phyloP scores from a whole-genome alignment of 2,113 vertebrate genomes.

The Cinclus mexicanus region DNA sequence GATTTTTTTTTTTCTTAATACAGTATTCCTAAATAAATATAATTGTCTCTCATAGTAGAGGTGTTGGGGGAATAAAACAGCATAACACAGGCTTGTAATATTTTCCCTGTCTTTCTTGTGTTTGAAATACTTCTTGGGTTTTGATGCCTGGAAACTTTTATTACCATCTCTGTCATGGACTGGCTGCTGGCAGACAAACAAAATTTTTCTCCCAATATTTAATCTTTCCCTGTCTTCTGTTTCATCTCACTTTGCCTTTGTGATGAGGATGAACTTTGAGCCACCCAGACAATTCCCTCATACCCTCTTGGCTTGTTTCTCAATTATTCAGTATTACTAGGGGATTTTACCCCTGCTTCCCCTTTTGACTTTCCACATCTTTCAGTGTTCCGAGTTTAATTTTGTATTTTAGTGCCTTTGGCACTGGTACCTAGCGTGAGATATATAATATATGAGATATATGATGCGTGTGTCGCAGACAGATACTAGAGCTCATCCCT shows the following conservation, averaged over 20 bases:
- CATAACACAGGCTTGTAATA: not conserved
- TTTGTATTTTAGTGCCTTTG: not conserved
- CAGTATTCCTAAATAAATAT: not conserved
- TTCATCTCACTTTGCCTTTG: not conserved
- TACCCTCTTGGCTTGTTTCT: not conserved
- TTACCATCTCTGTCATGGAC: not conserved
- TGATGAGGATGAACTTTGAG: not conserved
- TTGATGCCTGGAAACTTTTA: slow-evolving; percentile 18
- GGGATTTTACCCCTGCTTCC: not conserved
- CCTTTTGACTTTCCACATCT: not conserved
- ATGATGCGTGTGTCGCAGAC: not conserved
- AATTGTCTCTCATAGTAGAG: not conserved
- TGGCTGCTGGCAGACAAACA: not conserved
- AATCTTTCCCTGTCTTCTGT: not conserved
- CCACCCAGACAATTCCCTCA: not conserved
- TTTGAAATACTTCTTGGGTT: not conserved
- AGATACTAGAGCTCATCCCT: not conserved
- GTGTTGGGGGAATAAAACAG: not conserved
- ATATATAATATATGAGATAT: no score
- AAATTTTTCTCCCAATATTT: not conserved
- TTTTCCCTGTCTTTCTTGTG: slow-evolving; percentile 6
- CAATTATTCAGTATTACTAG: not conserved
- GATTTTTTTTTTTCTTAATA: not conserved
- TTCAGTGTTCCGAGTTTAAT: not conserved
- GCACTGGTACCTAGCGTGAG: not conserved